Conservation (phyloP, 2,797 vertebrate species). For the Scolopax bukidnonensis region DNA sequence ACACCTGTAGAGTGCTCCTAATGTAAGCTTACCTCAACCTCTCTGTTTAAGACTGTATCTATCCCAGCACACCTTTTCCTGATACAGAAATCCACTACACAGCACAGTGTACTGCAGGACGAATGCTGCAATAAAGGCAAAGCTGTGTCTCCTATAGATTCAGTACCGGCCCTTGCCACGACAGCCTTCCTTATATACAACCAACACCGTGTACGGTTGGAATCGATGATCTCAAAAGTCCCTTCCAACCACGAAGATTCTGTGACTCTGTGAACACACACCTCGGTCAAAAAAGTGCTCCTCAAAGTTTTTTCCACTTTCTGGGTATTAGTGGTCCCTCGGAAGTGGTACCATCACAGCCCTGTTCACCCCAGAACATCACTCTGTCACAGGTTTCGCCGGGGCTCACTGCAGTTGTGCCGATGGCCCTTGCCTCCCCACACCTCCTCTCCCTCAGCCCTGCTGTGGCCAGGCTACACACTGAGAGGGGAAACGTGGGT, state of each 20-base stretch:
- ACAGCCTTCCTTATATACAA: not conserved
- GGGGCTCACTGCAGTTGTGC: fast-evolving
- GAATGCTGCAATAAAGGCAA: not conserved
- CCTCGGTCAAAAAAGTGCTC: not conserved
- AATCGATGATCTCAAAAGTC: too few relatives aligned
- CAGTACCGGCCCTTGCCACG: not conserved
- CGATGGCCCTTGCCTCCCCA: not conserved
- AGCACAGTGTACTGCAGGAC: not conserved
- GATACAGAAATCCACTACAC: not conserved
- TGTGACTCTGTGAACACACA: too few relatives aligned
- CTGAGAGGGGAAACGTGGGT: not conserved
- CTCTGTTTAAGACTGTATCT: not conserved
- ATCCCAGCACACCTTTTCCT: not conserved
- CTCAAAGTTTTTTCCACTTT: not conserved
- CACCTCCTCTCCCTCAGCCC: not conserved
- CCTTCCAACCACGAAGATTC: too few relatives aligned
- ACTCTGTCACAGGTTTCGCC: not conserved
- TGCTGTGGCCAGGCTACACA: fast-evolving
- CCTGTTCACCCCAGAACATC: fast-evolving
- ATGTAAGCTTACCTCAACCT: not conserved
- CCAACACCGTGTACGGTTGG: not conserved
- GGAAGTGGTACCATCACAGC: fast-evolving
- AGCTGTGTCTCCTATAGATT: not conserved
- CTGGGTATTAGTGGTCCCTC: not conserved
- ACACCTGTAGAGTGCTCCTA: not conserved